Conservation (phyloP, 2,797 vertebrate species). For the Knipowitschia caucasica region DNA sequence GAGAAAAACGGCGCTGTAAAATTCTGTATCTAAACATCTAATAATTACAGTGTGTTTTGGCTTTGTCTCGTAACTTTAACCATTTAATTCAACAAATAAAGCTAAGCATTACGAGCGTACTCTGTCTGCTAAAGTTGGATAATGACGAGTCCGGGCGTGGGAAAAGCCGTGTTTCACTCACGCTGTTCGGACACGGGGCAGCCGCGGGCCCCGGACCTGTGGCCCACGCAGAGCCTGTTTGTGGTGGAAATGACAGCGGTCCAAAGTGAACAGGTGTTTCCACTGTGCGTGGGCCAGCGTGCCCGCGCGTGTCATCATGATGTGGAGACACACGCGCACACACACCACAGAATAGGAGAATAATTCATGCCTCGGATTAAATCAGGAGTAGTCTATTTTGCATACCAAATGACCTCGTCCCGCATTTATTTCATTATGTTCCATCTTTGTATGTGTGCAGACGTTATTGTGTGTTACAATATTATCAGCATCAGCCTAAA, state of each 20-base stretch:
- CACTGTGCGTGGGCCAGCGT: slow-evolving; percentile 25
- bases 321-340: slow-evolving; percentile 14
- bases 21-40: slow-evolving; percentile 33
- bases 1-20: slow-evolving; percentile 19
- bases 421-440: background rate
- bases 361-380: slow-evolving; percentile 15
- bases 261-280: slow-evolving; percentile 81
- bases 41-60: no score
- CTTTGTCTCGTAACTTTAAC: slow-evolving; percentile 21
- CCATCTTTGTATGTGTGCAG: background rate
- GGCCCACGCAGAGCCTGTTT: slow-evolving; percentile 17
- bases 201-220: slow-evolving; percentile 50
- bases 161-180: slow-evolving; percentile 37
- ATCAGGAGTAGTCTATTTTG: background rate
- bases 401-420: background rate
- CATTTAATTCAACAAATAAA: no score
- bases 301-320: slow-evolving; percentile 4
- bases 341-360: slow-evolving; percentile 28
- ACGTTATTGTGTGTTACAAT: background rate
- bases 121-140: background rate
- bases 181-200: slow-evolving; percentile 41
- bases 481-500: background rate
- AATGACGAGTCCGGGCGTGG: background rate
- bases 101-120: background rate
- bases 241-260: slow-evolving; percentile 62